Evolutionary conservation across 2,888 invertebrate species (phyloP), one percentile per base, ranked within the genome.

Genomic region (Tachina lurida): DNA sequence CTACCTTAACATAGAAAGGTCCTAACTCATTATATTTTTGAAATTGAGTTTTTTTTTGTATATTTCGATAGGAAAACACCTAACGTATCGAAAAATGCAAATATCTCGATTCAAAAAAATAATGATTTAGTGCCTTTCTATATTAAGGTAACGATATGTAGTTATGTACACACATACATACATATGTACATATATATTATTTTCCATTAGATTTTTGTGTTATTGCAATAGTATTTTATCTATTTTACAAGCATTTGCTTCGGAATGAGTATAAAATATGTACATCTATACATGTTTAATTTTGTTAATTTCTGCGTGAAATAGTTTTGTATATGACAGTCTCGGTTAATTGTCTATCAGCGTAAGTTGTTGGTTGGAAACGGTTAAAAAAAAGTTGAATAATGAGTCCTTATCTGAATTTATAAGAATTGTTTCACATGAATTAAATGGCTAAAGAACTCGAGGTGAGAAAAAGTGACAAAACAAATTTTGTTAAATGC

Each of bases 181-280:
- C n/a, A n/a, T n/a, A n/a, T n/a, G n/a, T n/a, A n/a, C n/a, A n/a
- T n/a, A n/a, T n/a, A n/a, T 22, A 22, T 22, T 1, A 47, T 43
- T 54, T 67, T 67, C 17, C 41, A 52, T 62, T 62, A 31, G 62
- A 31, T 49, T 58, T 84, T 71, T 81, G 76, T 65, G 60, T 63
- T 68, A 63, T 62, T 70, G n/a, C 19, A 39, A 56, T 75, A 78
- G 84, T 12, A 39, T 60, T 73, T 52, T 84, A 82, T 82, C 70
- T 82, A 63, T 74, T 80, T 87, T 87, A 84, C 87, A 76, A 80
- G 41, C 73, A 60, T 62, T 79, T 73, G 56, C 49, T 86, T 68
- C 80, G 13, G 15, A 68, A 65, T 52, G 54, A 45, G 70, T 47
- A 49, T 43, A 15, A 22, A 22, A 12, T 10, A 56, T 22, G 1